phyloP scores from a whole-genome alignment of 23 tunicate species.

The Styela clava region DNA sequence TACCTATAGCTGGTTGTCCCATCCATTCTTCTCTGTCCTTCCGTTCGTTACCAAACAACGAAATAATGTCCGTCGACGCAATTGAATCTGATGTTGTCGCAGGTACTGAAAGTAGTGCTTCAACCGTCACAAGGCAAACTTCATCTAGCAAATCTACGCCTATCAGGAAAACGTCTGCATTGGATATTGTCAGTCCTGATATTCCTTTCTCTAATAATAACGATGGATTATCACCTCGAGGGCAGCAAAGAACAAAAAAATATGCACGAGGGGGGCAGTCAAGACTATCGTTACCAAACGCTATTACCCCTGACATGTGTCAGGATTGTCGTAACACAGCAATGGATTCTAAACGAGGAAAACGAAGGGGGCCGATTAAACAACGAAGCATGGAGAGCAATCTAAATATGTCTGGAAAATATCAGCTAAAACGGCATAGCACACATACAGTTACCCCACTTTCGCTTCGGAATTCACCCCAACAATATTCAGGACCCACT shows the following conservation, averaged over 20 bases:
- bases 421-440: not conserved
- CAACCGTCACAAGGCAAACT: not conserved
- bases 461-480: constrained; percentile 4
- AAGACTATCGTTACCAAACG: constrained; percentile 7
- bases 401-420: not conserved
- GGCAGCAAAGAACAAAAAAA: not conserved
- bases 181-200: constrained; percentile 4
- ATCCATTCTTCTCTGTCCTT: constrained; percentile 1
- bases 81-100: constrained; percentile 20
- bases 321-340: not conserved
- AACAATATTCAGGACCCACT: constrained; percentile 3
- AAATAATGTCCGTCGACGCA: constrained; percentile 15
- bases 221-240: not conserved
- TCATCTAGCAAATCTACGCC: constrained; percentile 19
- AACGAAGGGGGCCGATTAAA: not conserved
- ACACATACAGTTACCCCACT: not conserved
- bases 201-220: not conserved
- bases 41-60: constrained; percentile 1
- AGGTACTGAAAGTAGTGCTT: not conserved
- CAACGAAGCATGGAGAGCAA: constrained; percentile 26
- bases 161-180: constrained; percentile 11
- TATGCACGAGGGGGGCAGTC: constrained; percentile 13
- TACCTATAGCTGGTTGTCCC: not conserved
- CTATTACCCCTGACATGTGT: not conserved
- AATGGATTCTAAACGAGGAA: not conserved